phyloP scores from a whole-genome alignment of 1,140 invertebrate genomes.

The Aphelenchoides avenae region DNA sequence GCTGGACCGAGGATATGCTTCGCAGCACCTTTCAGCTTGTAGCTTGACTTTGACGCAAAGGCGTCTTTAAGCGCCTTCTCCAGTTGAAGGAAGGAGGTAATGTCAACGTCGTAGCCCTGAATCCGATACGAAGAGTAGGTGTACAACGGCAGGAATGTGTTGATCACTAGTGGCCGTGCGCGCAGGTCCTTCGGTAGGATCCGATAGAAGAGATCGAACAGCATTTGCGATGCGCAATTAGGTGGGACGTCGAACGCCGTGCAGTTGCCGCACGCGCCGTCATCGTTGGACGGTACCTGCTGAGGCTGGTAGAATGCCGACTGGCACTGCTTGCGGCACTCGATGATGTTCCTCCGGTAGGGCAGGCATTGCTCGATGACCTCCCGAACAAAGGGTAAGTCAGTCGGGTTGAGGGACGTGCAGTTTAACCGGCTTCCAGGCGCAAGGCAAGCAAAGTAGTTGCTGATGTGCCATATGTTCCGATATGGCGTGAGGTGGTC shows the following conservation, averaged over 20 bases:
- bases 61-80: constrained; percentile 22
- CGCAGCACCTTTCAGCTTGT: constrained; percentile 27
- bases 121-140: constrained; percentile 41
- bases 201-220: constrained; percentile 58
- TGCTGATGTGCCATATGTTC: constrained; percentile 52
- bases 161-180: constrained; percentile 41
- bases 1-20: neutral
- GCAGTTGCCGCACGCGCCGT: constrained; percentile 12
- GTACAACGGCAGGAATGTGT: constrained; percentile 54
- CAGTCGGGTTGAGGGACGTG: constrained; percentile 33
- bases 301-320: too few relatives aligned
- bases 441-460: constrained; percentile 51
- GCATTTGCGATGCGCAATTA: constrained; percentile 51
- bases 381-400: constrained; percentile 5
- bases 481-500: constrained; percentile 47
- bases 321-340: constrained; percentile 27
- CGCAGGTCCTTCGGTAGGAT: constrained; percentile 51
- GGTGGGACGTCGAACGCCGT: constrained; percentile 24
- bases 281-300: constrained; percentile 5
- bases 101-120: constrained; percentile 27
- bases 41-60: neutral
- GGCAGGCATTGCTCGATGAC: constrained; percentile 10
- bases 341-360: constrained; percentile 27
- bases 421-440: constrained; percentile 47
- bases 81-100: constrained; percentile 21